Evolutionary conservation across 2,888 invertebrate species (phyloP), one percentile per base, ranked within the genome.

Genomic region (Thelaira solivaga): DNA sequence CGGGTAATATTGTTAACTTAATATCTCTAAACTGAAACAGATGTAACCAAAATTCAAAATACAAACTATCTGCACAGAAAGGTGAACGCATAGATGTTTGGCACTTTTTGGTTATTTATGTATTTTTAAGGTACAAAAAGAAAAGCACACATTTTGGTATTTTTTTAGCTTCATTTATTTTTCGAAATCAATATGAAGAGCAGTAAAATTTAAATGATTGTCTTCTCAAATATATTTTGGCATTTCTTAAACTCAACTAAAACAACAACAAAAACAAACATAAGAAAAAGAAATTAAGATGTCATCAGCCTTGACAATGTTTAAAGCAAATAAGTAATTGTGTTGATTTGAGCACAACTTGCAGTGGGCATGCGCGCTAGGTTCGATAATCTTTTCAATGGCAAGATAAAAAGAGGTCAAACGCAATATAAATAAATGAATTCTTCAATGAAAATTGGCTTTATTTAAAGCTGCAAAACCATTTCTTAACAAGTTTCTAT

Each of bases 281-380:
- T 49, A 6, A 16, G 49, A 31, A 24, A 8, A 31, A 24, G 24
- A 24, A 36, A 49, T 51, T 20, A 31, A 61, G 45, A 72, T 64
- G 55, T 1, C 45, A 55, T 36, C 18, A 72, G 10, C 64, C 45
- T 72, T 72, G 64, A 47, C 64, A 39, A 29, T 64, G 72, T 18
- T 64, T 29, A 2, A 11, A 36, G 29, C 4, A n/a, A 22, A 31
- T 59, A 24, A 22, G 36, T 41, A 51, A 31, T 41, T 24, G 24
- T 71, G 49, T 43, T 34, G 4, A 18, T 71, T 13, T 41, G 26
- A 43, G n/a, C 34, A 36, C 22, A 20, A 22, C 47, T 59, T 47
- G 39, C n/a, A 4, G 7, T 51, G 20, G 26, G 18, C 43, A 24
- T 93, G 8, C 18, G 24, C 31, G 51, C 10, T 34, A 57, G 49